Conservation (phyloP, 1,140 invertebrate species). For the Bombus sibiricus region DNA sequence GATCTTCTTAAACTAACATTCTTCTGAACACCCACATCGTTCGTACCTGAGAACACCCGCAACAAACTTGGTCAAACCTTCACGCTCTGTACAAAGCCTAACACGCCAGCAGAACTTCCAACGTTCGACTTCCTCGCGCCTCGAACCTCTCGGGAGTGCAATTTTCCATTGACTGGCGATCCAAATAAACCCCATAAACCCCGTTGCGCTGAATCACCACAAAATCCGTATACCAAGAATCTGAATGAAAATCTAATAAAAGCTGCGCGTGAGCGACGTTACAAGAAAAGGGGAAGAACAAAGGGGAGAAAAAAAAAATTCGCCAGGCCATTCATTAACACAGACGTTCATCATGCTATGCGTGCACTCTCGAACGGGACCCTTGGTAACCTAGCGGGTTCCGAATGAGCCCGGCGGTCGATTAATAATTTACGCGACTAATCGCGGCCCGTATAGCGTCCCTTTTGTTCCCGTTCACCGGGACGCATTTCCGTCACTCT, state of each 20-base stretch:
- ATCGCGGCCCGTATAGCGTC: slow-evolving; percentile 7
- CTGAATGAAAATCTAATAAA: background rate
- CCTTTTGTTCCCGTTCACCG: slow-evolving; percentile 27
- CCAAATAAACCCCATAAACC: background rate
- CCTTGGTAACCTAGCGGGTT: background rate
- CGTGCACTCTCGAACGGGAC: background rate
- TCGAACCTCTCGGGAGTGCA: too few species aligned
- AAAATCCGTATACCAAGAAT: background rate
- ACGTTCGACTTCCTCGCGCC: too few species aligned
- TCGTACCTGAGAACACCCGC: too few species aligned
- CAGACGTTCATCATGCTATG: background rate
- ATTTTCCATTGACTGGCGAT: too few species aligned
- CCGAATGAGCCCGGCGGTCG: background rate
- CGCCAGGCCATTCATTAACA: slow-evolving; percentile 16
- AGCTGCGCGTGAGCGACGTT: background rate
- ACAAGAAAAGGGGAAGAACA: background rate
- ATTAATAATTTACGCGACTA: slow-evolving; percentile 41
- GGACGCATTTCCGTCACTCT: slow-evolving; percentile 57
- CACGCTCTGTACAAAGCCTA: too few species aligned
- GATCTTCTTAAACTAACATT: too few species aligned
- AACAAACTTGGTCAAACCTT: too few species aligned
- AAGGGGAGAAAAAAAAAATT: background rate
- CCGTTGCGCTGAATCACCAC: background rate
- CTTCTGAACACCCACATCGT: too few species aligned
- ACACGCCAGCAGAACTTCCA: too few species aligned